Percentiles rank a stretch among this genome's conserved stretches.
These are phyloP conservation scores for Sandelia bainsii DNA, from an alignment of 2,797 vertebrate species.

Conservation along the genomic window DNA sequence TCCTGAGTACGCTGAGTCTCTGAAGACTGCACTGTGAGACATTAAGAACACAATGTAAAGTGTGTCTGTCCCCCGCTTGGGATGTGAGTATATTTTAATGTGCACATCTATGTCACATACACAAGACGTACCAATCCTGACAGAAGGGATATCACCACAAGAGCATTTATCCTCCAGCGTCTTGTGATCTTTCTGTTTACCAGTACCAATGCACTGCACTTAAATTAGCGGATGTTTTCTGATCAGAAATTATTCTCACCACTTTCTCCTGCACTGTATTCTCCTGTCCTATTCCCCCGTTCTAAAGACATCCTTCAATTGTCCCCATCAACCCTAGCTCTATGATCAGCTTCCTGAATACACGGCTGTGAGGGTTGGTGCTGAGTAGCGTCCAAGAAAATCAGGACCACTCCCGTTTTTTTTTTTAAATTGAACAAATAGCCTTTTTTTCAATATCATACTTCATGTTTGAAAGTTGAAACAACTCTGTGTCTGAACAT, in stretches of 20 bases:
- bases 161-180: constrained; percentile 69
- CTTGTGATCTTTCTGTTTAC: constrained; percentile 76
- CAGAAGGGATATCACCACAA: constrained; percentile 66
- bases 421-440: constrained; percentile 25
- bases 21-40: constrained; percentile 86
- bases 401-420: constrained; percentile 44
- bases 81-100: constrained; percentile 78
- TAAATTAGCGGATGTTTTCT: constrained; percentile 64
- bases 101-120: constrained; percentile 78
- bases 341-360: constrained; percentile 77
- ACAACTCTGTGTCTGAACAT: constrained; percentile 64
- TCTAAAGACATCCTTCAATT: constrained; percentile 75
- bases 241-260: constrained; percentile 67
- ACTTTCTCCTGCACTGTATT: constrained; percentile 66
- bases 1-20: constrained; percentile 82
- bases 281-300: constrained; percentile 65
- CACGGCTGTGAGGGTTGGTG: constrained; percentile 76
- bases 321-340: constrained; percentile 80
- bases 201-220: constrained; percentile 68
- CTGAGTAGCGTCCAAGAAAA: constrained; percentile 65
- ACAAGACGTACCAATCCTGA: constrained; percentile 64
- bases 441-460: constrained; percentile 60
- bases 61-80: constrained; percentile 73
- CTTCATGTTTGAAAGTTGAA: constrained; percentile 55
- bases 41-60: constrained; percentile 79